These are phyloP conservation scores for Microcebus jonahi DNA, from an alignment of 2,113 vertebrate species.

Conservation along the genomic window DNA sequence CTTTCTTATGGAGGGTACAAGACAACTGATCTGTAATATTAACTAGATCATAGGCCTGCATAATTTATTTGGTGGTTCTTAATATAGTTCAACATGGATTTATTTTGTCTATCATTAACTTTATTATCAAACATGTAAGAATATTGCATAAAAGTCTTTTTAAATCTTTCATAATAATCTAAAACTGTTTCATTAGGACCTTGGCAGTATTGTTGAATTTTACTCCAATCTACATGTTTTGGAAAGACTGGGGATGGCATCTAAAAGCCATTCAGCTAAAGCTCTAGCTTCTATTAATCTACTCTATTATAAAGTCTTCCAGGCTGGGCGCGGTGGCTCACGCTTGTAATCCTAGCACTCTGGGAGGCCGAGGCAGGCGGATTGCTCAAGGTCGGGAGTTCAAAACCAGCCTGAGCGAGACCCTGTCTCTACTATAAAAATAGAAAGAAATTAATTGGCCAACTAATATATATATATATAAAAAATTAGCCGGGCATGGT, in stretches of 20 bases:
- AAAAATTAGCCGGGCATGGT: too few relatives aligned
- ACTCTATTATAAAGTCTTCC: not conserved
- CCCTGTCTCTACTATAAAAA: too few relatives aligned
- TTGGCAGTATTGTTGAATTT: not conserved
- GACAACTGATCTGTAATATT: not conserved
- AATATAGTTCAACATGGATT: not conserved
- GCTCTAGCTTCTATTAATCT: not conserved
- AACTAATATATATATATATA: too few relatives aligned
- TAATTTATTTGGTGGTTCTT: not conserved
- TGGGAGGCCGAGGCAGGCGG: too few relatives aligned
- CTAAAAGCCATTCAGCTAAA: not conserved
- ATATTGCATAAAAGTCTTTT: not conserved
- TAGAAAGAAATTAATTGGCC: too few relatives aligned
- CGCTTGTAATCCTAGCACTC: too few relatives aligned
- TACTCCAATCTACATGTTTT: not conserved
- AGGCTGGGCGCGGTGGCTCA: too few relatives aligned
- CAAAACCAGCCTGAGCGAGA: too few relatives aligned
- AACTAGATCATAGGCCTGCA: not conserved
- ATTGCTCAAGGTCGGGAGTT: too few relatives aligned
- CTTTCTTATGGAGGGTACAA: too few relatives aligned
- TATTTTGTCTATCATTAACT: not conserved
- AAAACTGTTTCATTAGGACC: not conserved
- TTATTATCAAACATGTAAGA: not conserved
- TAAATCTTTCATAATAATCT: not conserved
- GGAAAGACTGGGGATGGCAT: not conserved